Evolutionary conservation across 2,797 vertebrate species (phyloP).

Genomic region (Syngnathus rostellatus): DNA sequence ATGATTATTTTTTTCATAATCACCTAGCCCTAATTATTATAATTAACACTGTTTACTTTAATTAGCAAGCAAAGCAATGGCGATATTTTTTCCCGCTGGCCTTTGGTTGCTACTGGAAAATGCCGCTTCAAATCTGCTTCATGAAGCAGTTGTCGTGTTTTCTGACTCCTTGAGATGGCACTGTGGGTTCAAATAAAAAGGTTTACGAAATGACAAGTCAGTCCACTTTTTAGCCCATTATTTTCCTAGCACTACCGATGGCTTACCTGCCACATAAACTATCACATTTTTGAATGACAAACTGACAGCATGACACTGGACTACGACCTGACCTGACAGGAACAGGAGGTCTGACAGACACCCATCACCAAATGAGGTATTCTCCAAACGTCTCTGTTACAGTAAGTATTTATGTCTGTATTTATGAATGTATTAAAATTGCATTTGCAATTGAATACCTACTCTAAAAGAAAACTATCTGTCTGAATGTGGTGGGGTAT

Average conservation of each 20-base stretch:
- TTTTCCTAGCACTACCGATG: too few relatives aligned
- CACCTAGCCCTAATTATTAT: neutral
- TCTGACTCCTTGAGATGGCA: too few relatives aligned
- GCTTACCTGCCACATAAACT: too few relatives aligned
- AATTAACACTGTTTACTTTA: neutral
- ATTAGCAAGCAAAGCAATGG: neutral
- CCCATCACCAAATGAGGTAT: neutral
- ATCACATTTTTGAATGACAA: neutral
- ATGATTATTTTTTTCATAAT: too few relatives aligned
- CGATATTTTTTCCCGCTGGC: too few relatives aligned
- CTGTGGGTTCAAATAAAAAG: too few relatives aligned
- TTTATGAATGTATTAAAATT: neutral
- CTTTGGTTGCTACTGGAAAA: too few relatives aligned
- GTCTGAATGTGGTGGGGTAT: neutral
- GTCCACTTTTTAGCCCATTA: too few relatives aligned
- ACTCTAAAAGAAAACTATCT: neutral
- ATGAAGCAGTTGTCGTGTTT: too few relatives aligned
- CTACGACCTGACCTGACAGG: conserved; percentile 1
- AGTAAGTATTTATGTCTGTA: neutral
- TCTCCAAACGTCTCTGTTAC: neutral
- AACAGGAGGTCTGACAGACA: neutral
- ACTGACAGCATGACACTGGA: neutral
- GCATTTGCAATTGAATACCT: neutral
- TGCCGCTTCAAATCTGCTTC: too few relatives aligned
- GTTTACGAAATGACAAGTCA: too few relatives aligned